Percentiles rank a stretch among this genome's conserved stretches.
phyloP scores from a whole-genome alignment of 2,113 vertebrate genomes.

The Rhineura floridana region DNA sequence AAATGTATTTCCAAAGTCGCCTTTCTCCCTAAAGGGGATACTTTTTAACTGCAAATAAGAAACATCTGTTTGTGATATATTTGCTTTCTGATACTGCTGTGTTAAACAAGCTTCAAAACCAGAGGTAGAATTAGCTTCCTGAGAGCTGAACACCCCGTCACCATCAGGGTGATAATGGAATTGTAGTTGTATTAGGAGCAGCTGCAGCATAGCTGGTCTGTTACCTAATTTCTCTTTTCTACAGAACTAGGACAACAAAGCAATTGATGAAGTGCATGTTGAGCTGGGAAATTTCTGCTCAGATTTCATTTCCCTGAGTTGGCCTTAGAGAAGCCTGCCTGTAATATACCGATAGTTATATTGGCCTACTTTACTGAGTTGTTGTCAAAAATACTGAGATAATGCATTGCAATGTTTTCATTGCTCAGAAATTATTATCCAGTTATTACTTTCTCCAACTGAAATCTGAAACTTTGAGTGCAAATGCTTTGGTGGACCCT shows the following conservation, averaged over 20 bases:
- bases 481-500: not conserved
- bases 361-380: not conserved
- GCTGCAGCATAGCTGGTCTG: not conserved
- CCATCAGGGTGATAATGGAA: not conserved
- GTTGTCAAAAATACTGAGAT: not conserved
- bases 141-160: not conserved
- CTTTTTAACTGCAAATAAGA: not conserved
- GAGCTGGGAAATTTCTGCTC: not conserved
- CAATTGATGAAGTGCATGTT: not conserved
- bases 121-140: rapidly evolving
- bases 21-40: not conserved
- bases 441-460: too few species aligned
- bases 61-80: not conserved
- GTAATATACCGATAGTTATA: not conserved
- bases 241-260: not conserved
- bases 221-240: not conserved
- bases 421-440: not conserved
- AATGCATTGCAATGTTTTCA: not conserved
- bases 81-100: not conserved
- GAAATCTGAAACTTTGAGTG: rapidly evolving
- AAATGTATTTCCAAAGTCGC: not conserved
- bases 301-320: not conserved
- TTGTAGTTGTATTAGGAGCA: not conserved
- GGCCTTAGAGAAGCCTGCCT: not conserved
- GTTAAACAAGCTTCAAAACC: not conserved